These are phyloP conservation scores for Drosophila nr. medialis DNA, from an alignment of 2,888 invertebrate genomes.

Conservation along the genomic window DNA sequence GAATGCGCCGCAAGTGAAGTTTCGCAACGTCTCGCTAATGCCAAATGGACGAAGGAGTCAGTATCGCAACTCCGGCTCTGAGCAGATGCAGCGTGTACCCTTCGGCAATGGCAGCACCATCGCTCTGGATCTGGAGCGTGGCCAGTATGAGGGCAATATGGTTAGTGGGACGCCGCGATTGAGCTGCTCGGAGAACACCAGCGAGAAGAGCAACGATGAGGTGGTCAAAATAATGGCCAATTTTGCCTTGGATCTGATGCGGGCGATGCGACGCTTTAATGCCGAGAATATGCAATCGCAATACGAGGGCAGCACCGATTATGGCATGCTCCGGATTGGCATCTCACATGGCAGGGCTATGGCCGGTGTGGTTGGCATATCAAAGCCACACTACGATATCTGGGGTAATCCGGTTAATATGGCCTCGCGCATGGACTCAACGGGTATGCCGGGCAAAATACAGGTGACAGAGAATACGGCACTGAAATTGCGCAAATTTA, in stretches of 20 bases:
- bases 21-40: slow-evolving; percentile 79
- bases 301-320: slow-evolving; percentile 76
- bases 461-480: slow-evolving; percentile 92
- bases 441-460: slow-evolving; percentile 91
- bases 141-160: slow-evolving; percentile 75
- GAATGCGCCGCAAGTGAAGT: slow-evolving; percentile 80
- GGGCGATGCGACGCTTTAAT: slow-evolving; percentile 87
- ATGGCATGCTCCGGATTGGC: slow-evolving; percentile 86
- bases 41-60: slow-evolving; percentile 82
- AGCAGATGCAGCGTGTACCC: slow-evolving; percentile 62
- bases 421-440: slow-evolving; percentile 98
- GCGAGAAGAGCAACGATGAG: slow-evolving; percentile 82
- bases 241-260: slow-evolving; percentile 91
- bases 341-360: slow-evolving; percentile 96
- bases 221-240: slow-evolving; percentile 88
- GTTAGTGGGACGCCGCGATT: slow-evolving; percentile 41
- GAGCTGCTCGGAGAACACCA: slow-evolving; percentile 52
- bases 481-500: slow-evolving; percentile 88
- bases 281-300: slow-evolving; percentile 87
- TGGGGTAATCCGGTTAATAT: slow-evolving; percentile 99
- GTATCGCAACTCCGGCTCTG: slow-evolving; percentile 56
- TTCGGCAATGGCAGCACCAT: slow-evolving; percentile 64
- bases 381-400: slow-evolving; percentile 97
- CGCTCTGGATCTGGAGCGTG: slow-evolving; percentile 65
- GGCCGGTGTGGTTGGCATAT: slow-evolving; percentile 97